A percentile compares a stretch with the other conserved stretches of the same genome.
Evolutionary conservation across 37 sponge, comb jelly and placozoan genomes (phyloP).

Genomic region (Chondrilla cf. caribensis): DNA sequence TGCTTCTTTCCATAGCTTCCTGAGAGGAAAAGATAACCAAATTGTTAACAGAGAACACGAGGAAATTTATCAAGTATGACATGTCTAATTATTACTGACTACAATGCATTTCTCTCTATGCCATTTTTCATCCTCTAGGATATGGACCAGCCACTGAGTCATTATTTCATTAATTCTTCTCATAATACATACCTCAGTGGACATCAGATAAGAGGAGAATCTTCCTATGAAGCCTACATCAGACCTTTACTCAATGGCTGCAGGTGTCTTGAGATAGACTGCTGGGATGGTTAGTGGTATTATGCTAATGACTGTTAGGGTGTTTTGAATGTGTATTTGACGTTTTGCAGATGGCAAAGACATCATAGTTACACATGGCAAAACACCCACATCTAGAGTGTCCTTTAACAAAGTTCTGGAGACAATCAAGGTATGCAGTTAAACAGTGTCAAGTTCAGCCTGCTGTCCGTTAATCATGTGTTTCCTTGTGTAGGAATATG

Average conservation of each 20-base stretch:
- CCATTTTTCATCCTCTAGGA: constrained; percentile 67
- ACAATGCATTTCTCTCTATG: background rate
- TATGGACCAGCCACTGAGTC: constrained; percentile 88
- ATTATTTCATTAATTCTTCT: constrained; percentile 93
- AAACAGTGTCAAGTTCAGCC: background rate
- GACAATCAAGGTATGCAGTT: constrained; percentile 1
- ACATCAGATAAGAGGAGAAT: constrained; percentile 76
- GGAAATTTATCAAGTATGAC: constrained; percentile 54
- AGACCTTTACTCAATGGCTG: constrained; percentile 77
- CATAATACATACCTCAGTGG: constrained; percentile 93
- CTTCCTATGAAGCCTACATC: constrained; percentile 84
- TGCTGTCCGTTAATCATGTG: background rate
- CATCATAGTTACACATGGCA: constrained; percentile 2
- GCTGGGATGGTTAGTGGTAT: constrained; percentile 47
- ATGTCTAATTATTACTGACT: background rate
- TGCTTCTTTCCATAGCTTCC: constrained; percentile 44
- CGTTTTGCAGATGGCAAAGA: background rate
- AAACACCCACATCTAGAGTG: background rate
- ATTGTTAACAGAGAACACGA: constrained; percentile 53
- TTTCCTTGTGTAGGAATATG: constrained; percentile 58
- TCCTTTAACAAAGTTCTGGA: background rate
- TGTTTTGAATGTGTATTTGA: background rate
- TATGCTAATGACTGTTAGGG: too few relatives aligned
- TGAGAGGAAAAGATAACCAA: constrained; percentile 62
- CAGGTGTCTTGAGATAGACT: constrained; percentile 86